Conservation (phyloP, 2,888 invertebrate species). For the Hyalella azteca region DNA sequence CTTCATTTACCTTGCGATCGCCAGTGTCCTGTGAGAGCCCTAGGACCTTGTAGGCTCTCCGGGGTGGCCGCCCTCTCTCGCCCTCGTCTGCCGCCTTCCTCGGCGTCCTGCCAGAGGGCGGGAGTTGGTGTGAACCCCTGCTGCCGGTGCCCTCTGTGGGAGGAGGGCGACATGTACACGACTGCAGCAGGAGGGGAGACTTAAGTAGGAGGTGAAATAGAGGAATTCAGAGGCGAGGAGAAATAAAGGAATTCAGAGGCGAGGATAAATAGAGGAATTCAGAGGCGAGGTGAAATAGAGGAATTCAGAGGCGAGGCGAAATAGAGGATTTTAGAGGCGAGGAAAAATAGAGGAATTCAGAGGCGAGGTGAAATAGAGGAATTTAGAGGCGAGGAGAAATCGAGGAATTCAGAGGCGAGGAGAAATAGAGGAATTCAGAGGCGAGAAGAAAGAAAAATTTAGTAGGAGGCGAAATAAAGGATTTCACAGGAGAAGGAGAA, state of each 20-base stretch:
- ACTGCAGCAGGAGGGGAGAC: not conserved
- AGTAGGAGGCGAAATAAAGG: too few relatives aligned
- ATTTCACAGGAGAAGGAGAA: too few relatives aligned
- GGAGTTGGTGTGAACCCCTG: slow-evolving; percentile 60
- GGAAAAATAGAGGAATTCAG: too few relatives aligned
- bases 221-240: not conserved
- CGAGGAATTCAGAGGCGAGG: too few relatives aligned
- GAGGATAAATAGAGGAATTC: not conserved
- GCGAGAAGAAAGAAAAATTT: too few relatives aligned
- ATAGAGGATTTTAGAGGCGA: too few relatives aligned
- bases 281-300: too few relatives aligned
- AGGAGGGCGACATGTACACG: not conserved
- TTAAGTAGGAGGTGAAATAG: not conserved
- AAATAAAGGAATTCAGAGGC: not conserved
- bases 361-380: too few relatives aligned
- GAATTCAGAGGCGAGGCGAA: too few relatives aligned
- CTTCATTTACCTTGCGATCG: slow-evolving; percentile 63
- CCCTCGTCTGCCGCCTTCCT: slow-evolving; percentile 86
- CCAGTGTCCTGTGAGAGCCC: slow-evolving; percentile 68
- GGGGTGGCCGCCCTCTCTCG: slow-evolving; percentile 81
- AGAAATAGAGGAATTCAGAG: too few relatives aligned
- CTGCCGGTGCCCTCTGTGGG: not conserved
- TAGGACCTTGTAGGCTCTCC: slow-evolving; percentile 69
- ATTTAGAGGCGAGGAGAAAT: too few relatives aligned
- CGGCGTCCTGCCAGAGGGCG: slow-evolving; percentile 75